These are phyloP conservation scores for Abramis brama DNA, from an alignment of 2,113 vertebrate species.

Conservation along the genomic window DNA sequence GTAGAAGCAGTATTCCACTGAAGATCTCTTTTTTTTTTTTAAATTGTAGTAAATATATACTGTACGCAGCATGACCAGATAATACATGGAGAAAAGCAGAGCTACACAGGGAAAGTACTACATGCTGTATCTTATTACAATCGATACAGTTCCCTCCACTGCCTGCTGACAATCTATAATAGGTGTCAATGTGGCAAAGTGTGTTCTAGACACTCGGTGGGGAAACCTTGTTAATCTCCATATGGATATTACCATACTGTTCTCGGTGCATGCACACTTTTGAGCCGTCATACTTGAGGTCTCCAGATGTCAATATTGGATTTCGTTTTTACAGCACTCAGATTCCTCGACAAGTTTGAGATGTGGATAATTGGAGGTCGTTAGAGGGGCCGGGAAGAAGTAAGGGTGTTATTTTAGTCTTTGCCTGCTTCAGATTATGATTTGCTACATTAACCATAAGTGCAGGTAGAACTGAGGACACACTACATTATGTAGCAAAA, in stretches of 20 bases:
- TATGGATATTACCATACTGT: background rate
- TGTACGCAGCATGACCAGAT: background rate
- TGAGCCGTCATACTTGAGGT: background rate
- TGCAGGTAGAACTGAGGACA: slow-evolving; percentile 45
- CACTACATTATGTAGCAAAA: slow-evolving; percentile 42
- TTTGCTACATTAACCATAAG: slow-evolving; percentile 47
- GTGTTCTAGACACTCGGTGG: background rate
- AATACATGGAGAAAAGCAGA: background rate
- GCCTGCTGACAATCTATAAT: slow-evolving; percentile 12
- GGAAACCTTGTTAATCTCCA: slow-evolving; percentile 4
- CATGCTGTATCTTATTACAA: slow-evolving; percentile 1
- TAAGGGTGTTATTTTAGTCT: slow-evolving; percentile 49
- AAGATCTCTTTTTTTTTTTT: background rate
- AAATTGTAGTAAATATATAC: background rate
- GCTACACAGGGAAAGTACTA: background rate
- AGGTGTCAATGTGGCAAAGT: background rate
- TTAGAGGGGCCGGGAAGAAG: slow-evolving; percentile 2
- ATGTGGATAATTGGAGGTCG: slow-evolving; percentile 44
- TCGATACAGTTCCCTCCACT: background rate
- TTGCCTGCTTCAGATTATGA: slow-evolving; percentile 42
- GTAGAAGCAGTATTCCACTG: background rate
- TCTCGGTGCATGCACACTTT: background rate
- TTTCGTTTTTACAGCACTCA: background rate
- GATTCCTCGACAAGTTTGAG: background rate
- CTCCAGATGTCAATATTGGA: slow-evolving; percentile 21